Evolutionary conservation across 1,140 invertebrate genomes (phyloP).

Genomic region (Drosophila quadrilineata): DNA sequence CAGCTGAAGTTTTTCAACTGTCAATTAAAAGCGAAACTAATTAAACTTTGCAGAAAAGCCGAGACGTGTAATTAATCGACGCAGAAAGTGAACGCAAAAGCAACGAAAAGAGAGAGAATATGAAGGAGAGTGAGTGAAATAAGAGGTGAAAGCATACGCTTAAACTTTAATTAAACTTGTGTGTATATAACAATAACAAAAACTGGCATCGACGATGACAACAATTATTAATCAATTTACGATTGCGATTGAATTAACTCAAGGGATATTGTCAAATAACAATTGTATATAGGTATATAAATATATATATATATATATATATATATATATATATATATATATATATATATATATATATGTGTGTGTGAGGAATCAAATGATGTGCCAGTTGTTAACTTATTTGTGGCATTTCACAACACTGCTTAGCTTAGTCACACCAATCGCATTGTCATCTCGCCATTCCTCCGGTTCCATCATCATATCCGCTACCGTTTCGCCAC

Average conservation of each 20-base stretch:
- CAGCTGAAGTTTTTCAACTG: constrained; percentile 64
- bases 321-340: no score
- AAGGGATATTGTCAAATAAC: no score
- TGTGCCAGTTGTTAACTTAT: constrained; percentile 22
- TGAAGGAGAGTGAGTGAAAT: neutral
- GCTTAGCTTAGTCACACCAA: constrained; percentile 1
- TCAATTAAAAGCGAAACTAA: constrained; percentile 77
- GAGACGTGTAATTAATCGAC: constrained; percentile 75
- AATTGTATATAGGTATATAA: no score
- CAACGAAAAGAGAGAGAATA: neutral
- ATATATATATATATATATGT: neutral
- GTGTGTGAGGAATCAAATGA: constrained; percentile 50
- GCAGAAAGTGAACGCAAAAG: constrained; percentile 28
- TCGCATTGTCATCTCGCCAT: constrained; percentile 60
- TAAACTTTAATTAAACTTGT: constrained; percentile 74
- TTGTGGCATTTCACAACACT: neutral
- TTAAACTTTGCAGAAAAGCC: constrained; percentile 69
- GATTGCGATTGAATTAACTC: constrained; percentile 43
- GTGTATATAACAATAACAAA: constrained; percentile 36
- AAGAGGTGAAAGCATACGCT: constrained; percentile 32
- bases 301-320: neutral
- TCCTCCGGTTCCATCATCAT: no score
- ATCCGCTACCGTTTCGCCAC: constrained; percentile 12
- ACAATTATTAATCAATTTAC: constrained; percentile 75
- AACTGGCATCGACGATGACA: constrained; percentile 48